A percentile compares a stretch with the other conserved stretches of the same genome.
Evolutionary conservation across 2,888 invertebrate genomes (phyloP).

Genomic region (Dynastes maya): DNA sequence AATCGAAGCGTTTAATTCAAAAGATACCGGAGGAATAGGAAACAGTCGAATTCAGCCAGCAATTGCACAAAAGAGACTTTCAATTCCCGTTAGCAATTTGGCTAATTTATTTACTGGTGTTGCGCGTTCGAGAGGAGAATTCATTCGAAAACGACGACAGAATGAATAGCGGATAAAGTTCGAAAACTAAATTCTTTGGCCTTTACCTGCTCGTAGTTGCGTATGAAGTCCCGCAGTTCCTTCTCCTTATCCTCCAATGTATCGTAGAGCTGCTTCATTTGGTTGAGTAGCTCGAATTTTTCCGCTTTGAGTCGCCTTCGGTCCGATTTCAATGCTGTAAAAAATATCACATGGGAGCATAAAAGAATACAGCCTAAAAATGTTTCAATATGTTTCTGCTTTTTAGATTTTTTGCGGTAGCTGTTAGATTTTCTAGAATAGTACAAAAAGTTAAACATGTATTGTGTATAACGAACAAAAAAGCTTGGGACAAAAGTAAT

Average conservation of each 20-base stretch:
- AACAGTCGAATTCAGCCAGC: not conserved
- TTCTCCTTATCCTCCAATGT: constrained; percentile 96
- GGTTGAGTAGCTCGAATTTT: constrained; percentile 92
- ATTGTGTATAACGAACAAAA: no score
- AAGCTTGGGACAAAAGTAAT: no score
- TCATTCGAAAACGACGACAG: not conserved
- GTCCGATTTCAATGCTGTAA: constrained; percentile 86
- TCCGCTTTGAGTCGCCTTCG: constrained; percentile 93
- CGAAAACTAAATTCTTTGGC: not conserved
- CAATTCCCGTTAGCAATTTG: constrained; percentile 23
- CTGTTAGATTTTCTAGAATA: no score
- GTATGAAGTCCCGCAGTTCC: constrained; percentile 93
- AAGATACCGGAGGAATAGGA: not conserved
- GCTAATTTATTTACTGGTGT: constrained; percentile 35
- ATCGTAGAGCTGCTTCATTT: constrained; percentile 95
- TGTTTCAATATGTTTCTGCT: not conserved
- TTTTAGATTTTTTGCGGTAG: not conserved
- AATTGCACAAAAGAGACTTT: constrained; percentile 23
- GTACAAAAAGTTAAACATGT: no score
- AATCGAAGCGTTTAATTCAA: constrained; percentile 51
- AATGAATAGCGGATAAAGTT: not conserved
- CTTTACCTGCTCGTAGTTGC: constrained; percentile 91
- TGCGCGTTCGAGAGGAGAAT: not conserved
- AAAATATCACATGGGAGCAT: not conserved
- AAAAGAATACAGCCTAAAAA: not conserved